Conservation (phyloP, 2,888 invertebrate genomes). For the Agapostemon virescens region DNA sequence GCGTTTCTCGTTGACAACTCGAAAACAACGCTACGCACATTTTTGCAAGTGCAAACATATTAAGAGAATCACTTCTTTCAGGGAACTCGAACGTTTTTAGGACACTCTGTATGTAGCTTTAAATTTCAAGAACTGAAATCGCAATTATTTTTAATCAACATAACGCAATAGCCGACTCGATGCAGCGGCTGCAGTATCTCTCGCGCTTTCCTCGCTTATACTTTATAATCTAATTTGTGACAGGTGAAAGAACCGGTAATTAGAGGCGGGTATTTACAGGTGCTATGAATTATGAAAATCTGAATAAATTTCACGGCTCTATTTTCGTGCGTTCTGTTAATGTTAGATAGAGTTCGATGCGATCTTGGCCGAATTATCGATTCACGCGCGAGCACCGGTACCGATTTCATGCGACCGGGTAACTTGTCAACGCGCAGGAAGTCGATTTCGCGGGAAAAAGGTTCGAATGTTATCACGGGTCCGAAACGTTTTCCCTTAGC, state of each 20-base stretch:
- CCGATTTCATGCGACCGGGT: conserved; percentile 26
- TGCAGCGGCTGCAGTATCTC: no score
- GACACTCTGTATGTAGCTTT: background rate
- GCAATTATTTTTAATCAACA: background rate
- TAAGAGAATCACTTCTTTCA: no score
- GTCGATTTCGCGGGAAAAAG: conserved; percentile 52
- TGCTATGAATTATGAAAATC: conserved; percentile 4
- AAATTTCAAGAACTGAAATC: background rate
- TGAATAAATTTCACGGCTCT: conserved; percentile 7
- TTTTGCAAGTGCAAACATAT: no score
- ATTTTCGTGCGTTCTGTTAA: background rate
- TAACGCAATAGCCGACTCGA: background rate
- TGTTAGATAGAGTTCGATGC: background rate
- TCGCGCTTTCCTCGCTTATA: background rate
- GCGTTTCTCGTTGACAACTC: background rate
- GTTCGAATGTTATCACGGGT: conserved; percentile 33
- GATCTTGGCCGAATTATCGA: background rate
- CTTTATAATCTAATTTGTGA: background rate
- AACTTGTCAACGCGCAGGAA: conserved; percentile 52
- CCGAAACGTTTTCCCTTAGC: background rate
- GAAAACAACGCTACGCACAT: no score
- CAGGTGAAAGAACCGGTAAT: background rate
- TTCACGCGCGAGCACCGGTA: background rate
- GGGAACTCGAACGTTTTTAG: no score
- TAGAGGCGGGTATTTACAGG: background rate